These are phyloP conservation scores for Hemiscyllium ocellatum DNA, from an alignment of 2,113 vertebrate genomes.

Conservation along the genomic window DNA sequence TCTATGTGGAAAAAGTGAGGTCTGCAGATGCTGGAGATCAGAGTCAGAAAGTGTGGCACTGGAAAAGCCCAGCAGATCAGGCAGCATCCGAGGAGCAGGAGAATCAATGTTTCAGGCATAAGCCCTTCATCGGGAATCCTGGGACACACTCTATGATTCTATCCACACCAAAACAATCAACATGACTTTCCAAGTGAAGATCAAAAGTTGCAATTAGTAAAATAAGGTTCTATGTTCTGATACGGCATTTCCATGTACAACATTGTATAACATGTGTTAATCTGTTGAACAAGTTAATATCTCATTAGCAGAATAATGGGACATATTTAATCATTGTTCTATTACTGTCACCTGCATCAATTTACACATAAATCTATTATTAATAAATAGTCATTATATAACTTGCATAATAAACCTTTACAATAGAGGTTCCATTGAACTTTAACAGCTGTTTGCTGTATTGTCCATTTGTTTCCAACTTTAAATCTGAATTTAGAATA, in stretches of 20 bases:
- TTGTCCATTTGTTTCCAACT: not conserved
- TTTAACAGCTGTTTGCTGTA: not conserved
- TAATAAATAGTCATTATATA: not conserved
- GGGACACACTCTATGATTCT: no score
- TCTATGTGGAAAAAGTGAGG: no score
- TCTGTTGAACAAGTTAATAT: not conserved
- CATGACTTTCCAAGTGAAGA: not conserved
- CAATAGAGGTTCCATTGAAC: not conserved
- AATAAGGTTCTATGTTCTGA: not conserved
- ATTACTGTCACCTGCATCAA: not conserved
- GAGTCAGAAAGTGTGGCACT: no score
- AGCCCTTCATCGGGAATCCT: no score
- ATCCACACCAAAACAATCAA: not conserved
- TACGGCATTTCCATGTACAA: not conserved
- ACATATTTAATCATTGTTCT: not conserved
- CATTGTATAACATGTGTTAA: not conserved
- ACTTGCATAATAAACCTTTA: not conserved
- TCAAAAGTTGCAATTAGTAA: not conserved
- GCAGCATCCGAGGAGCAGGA: no score
- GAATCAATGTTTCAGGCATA: no score
- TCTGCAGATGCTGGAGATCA: no score
- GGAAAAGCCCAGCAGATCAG: no score
- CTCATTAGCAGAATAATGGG: not conserved
- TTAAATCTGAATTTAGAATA: not conserved
- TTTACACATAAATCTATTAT: not conserved